Base-by-base conservation (phyloP, 2,888 invertebrate genomes). In the Seira ritae region DNA sequence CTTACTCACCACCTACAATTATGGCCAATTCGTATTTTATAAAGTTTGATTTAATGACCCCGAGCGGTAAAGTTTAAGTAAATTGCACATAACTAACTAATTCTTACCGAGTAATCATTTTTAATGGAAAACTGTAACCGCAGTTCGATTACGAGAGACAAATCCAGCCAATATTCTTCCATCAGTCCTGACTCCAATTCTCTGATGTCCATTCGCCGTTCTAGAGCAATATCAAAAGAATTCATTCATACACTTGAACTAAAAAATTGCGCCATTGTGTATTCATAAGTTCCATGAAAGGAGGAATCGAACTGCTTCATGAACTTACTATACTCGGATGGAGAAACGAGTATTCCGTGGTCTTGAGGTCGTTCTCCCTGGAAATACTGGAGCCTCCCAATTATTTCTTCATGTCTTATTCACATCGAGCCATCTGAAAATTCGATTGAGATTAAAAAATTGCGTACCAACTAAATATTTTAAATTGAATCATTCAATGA, bases 341-440 rank as follows among this genome's bases (percentile, higher is more conserved):
- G 85, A 46, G 80, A 70, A 19, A 87, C 78, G 2, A 85, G 55
- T 42, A 87, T 80, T 15, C 84, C 84, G 77, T 82, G 42, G 15
- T 78, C 20, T 17, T 71, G 46, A 8, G 80, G 73, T 31, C 31
- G 31, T 37, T 85, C 74, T 17, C 78, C 68, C n/a, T 20, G 19
- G 8, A 80, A 42, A 31, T 60, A 87, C 0, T 80, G 73, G 22
- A 84, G 66, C 42, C 76, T 71, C 15, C 62, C 84, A 10, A 84
- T n/a, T 19, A 66, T 62, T 6, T 82, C 77, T 3, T 46, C 55
- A 46, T 66, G 37, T 12, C 46, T 55, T 2, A 12, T 67, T 80
- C 15, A 76, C 67, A 0, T 19, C 1, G 1, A 72, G 10, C 86
- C 86, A 86, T 4, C 86, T 86, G 3, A 12, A 68, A 3, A 37